Base-by-base conservation (phyloP, 2,888 invertebrate genomes). In the Hypsopygia costalis region DNA sequence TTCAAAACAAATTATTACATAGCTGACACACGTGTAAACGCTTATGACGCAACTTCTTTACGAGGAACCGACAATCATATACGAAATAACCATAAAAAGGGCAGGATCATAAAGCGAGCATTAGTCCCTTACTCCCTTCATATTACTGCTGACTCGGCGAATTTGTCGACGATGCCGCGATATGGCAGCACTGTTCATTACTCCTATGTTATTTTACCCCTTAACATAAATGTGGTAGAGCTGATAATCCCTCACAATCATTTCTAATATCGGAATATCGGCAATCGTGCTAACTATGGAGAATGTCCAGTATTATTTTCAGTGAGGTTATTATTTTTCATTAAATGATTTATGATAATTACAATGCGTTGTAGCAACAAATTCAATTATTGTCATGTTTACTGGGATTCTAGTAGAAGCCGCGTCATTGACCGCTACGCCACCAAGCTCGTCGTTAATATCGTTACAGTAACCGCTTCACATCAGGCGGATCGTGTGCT, bases 31-130 rank as follows among this genome's bases (percentile, higher is more conserved):
- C 58, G 62, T 52, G 60, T 52, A 58, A 60, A 53, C 65, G 62
- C 68, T 73, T 66, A 66, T 66, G 64, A 66, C 64, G 66, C 60
- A 68, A 69, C 62, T 69, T 68, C 50, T 75, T 73, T 75, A 74
- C 75, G 68, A 77, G 72, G 68, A 67, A 72, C 61, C 70, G 73
- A 75, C 77, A 80, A 81, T 77, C 71, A 78, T 81, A 78, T 73
- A 67, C 68, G 68, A 74, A 72, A 76, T 76, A 74, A 68, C 67
- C 73, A 70, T 82, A 80, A 83, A 82, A 80, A 73, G 69, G 77
- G 71, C 67, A 67, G 62, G 60, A 66, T 69, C 77, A 71, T 82
- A 81, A 82, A 82, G 69, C 64, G 69, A 60, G 63, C 77, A 77
- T 83, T 81, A 80, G 78, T 70, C 75, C 76, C 75, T 71, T 62